phyloP scores from a whole-genome alignment of 2,113 vertebrate species.

The Aramus guarauna region DNA sequence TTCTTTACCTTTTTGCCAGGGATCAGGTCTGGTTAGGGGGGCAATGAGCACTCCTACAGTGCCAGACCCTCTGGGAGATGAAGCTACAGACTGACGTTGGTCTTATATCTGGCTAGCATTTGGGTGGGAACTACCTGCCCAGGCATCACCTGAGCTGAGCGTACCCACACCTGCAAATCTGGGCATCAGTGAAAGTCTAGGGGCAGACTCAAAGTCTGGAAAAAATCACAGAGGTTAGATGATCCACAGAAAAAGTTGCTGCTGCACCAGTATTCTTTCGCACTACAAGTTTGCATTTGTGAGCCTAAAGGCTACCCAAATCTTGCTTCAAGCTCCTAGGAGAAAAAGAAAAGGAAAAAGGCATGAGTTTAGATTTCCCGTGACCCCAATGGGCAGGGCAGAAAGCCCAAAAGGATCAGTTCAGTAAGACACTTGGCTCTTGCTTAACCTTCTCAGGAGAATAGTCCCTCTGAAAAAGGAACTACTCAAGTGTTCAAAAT shows the following conservation, averaged over 20 bases:
- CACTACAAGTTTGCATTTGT: neutral
- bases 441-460: neutral
- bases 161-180: neutral
- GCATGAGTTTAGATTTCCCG: neutral
- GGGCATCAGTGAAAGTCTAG: neutral
- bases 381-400: neutral
- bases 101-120: accelerated
- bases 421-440: neutral
- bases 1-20: neutral
- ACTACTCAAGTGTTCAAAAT: neutral
- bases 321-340: neutral
- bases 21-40: neutral
- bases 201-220: neutral
- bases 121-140: neutral
- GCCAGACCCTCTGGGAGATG: neutral
- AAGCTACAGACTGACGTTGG: neutral
- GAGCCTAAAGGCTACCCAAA: neutral
- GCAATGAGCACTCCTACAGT: accelerated
- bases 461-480: neutral
- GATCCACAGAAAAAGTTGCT: neutral
- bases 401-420: neutral
- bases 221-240: neutral
- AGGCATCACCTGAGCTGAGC: neutral
- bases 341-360: neutral
- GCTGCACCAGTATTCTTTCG: neutral